Base-by-base conservation (phyloP, 30 jellyfish, hydroid and myxozoan genomes). In the Chrysaora quinquecirrha region DNA sequence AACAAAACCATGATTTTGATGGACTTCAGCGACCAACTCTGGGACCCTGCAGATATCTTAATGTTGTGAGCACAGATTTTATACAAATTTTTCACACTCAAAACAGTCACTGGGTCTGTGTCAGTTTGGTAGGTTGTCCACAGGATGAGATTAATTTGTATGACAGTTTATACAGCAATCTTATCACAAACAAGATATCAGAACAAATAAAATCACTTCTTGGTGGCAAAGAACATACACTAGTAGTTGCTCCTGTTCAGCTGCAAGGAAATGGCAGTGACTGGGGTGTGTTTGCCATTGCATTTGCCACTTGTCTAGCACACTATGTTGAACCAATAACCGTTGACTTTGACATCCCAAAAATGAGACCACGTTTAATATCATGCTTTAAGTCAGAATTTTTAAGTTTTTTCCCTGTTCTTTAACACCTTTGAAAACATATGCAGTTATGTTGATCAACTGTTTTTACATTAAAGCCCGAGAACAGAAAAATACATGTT, bases 201-300 rank as follows among this genome's bases (percentile, higher is more conserved):
- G 64, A 58, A 28, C 78, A 28, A 18, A 27, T 31, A 24, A 23
- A 28, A 16, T 25, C 34, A 4, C 27, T 61, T 33, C 64, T 48
- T 1, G 54, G 52, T 14, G 35, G 85, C 10, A 25, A 27, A 28
- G 16, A 23, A 25, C 2, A n/a, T 30, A 31, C 28, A 19, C 29
- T 20, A 4, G 33, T 2, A 10, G 20, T 29, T 76, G 81, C 48
- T 22, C 49, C 85, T 11, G 85, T 73, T 30, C 85, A 73, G 85
- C 85, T 34, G 34, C 85, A 47, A 29, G n/a, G 32, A 28, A 73
- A 73, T 47, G 78, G 85, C 25, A 22, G 38, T 77, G 88, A 77
- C 73, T 77, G 88, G 56, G 88, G 81, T 60, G 79, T 77, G 14
- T 77, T 77, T 77, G 88, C 88, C 24, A 62, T 77, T 16, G 88